These are phyloP conservation scores for Epizoanthus illoricatus DNA, from an alignment of 92 coral and sea anemone genomes.

Conservation along the genomic window DNA sequence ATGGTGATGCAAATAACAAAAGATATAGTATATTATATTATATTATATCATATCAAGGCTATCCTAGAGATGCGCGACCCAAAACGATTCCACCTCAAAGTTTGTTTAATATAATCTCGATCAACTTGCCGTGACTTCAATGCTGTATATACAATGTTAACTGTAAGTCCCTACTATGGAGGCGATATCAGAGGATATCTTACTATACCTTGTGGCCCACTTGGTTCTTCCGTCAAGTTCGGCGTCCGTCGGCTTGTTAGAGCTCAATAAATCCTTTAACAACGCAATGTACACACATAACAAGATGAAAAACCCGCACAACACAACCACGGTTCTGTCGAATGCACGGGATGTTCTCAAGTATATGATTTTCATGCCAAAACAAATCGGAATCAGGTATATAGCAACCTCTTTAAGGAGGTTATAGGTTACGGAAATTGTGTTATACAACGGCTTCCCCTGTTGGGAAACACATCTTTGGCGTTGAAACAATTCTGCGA, in stretches of 20 bases:
- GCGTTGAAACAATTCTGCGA: no score
- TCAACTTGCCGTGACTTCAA: background rate
- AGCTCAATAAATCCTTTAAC: conserved; percentile 26
- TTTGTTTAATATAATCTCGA: no score
- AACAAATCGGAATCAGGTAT: background rate
- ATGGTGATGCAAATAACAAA: no score
- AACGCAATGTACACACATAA: conserved; percentile 26
- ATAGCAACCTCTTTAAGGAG: background rate
- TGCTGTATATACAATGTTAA: background rate
- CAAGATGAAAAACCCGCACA: background rate
- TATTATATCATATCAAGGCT: no score
- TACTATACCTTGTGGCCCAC: background rate
- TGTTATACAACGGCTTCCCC: no score
- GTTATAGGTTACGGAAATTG: no score
- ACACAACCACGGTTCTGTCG: background rate
- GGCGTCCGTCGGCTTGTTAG: conserved; percentile 11
- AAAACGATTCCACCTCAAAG: no score
- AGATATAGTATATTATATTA: no score
- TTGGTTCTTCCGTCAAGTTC: background rate
- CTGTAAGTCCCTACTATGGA: background rate
- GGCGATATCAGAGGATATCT: background rate
- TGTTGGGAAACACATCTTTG: no score
- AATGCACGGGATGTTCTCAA: background rate
- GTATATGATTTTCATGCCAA: conserved; percentile 18
- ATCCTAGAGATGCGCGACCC: no score